Evolutionary conservation across 2,113 vertebrate species (phyloP), one percentile per base, ranked within the genome.

Genomic region (Lutjanus erythropterus): DNA sequence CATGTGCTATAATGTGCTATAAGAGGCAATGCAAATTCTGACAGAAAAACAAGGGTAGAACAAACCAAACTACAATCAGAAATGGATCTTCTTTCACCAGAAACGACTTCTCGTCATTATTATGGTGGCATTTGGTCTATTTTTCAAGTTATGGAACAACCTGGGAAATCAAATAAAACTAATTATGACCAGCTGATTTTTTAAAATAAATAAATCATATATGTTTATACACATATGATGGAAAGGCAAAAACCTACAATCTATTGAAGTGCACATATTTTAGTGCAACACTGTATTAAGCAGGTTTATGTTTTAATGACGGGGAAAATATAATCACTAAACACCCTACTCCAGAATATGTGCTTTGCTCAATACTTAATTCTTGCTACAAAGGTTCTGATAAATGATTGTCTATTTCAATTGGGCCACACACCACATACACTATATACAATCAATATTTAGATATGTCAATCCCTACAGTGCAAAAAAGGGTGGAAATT

Each of bases 401-500:
- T 25, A 27, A 3, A 37, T 37, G 75, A 56, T 84, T 56, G 53
- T 72, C 69, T 49, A 8, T 19, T 66, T 59, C 3, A 75, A 29
- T 6, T 37, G 1, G 27, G 8, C 21, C 46, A 66, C 37, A 56
- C 58, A 71, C 3, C 4, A 66, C 7, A 33, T n/a, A 41, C 29
- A 60, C n/a, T 4, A 49, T 2, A 67, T 33, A 25, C n/a, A 0
- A 35, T 42, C 5, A 42, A 71, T 3, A 52, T 66, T 35, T n/a
- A 33, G 2, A 75, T 29, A 42, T 41, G 58, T 50, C 1, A 62
- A 44, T 39, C 46, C 14, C 16, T 46, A 18, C 25, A 25, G 64
- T 73, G 74, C 69, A 70, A 69, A 81, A 46, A n/a, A 39, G 27
- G 23, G 19, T 25, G 46, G 50, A n/a, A 75, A 65, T 6, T 33